Conservation (phyloP, 92 coral and sea anemone species). For the Zoanthus gigantus region DNA sequence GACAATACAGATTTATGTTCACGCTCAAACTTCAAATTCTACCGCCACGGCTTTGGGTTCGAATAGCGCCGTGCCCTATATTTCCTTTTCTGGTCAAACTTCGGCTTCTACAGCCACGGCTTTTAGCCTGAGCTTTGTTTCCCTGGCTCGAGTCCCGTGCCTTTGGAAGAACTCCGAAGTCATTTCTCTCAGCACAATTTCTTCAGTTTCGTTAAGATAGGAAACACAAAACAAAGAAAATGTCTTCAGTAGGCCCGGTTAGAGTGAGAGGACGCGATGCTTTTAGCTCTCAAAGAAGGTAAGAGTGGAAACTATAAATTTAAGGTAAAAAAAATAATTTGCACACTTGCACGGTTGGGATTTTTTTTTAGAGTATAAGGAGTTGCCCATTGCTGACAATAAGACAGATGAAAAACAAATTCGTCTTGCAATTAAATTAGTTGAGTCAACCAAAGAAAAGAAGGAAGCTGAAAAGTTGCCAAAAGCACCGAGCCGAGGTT, state of each 20-base stretch:
- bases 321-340: too few relatives aligned
- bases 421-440: too few relatives aligned
- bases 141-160: neutral
- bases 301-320: too few relatives aligned
- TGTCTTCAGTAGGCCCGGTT: neutral
- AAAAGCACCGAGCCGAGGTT: too few relatives aligned
- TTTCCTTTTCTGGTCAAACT: neutral
- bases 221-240: neutral
- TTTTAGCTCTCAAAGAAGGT: too few relatives aligned
- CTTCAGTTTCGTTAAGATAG: neutral
- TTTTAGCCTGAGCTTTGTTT: neutral
- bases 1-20: neutral
- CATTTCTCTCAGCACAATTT: neutral
- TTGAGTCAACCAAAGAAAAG: too few relatives aligned
- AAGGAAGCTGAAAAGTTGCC: too few relatives aligned
- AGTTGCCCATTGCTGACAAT: too few relatives aligned
- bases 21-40: neutral
- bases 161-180: neutral
- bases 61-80: neutral
- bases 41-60: neutral
- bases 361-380: too few relatives aligned
- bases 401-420: too few relatives aligned
- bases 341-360: too few relatives aligned
- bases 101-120: neutral
- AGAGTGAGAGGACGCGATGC: neutral